Conservation (phyloP, 2,113 vertebrate species). For the Hippotragus niger region DNA sequence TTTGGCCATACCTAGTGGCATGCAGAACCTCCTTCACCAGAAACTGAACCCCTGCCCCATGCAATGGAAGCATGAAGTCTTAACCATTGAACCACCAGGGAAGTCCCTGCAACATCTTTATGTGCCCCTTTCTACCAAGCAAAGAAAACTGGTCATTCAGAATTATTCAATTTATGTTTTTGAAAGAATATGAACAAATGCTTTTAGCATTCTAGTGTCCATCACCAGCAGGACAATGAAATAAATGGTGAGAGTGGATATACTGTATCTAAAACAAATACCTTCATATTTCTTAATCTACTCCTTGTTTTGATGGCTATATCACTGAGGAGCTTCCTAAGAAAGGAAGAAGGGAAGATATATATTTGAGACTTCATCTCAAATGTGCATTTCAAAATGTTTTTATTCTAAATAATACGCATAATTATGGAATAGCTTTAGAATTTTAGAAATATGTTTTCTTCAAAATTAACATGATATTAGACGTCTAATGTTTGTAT, state of each 20-base stretch:
- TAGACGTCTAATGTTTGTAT: not conserved
- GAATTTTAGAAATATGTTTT: not conserved
- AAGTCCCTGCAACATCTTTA: not conserved
- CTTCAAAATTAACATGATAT: not conserved
- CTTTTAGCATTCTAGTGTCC: constrained; percentile 11
- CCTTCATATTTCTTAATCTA: not conserved
- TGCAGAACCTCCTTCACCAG: not conserved
- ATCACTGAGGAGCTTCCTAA: not conserved
- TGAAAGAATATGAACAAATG: not conserved
- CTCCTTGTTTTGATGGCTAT: not conserved
- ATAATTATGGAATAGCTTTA: not conserved
- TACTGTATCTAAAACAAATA: not conserved
- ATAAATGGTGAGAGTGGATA: not conserved
- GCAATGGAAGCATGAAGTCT: not conserved
- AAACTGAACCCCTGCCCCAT: not conserved
- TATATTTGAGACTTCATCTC: not conserved
- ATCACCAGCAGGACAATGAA: not conserved
- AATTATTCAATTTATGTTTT: not conserved
- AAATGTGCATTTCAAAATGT: not conserved
- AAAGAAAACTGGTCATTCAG: not conserved
- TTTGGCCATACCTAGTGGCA: not conserved
- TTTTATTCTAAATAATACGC: not conserved
- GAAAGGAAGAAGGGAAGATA: not conserved
- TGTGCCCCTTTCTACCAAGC: not conserved
- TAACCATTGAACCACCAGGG: not conserved